Conservation (phyloP, 2,113 vertebrate species). For the Ovis aries region DNA sequence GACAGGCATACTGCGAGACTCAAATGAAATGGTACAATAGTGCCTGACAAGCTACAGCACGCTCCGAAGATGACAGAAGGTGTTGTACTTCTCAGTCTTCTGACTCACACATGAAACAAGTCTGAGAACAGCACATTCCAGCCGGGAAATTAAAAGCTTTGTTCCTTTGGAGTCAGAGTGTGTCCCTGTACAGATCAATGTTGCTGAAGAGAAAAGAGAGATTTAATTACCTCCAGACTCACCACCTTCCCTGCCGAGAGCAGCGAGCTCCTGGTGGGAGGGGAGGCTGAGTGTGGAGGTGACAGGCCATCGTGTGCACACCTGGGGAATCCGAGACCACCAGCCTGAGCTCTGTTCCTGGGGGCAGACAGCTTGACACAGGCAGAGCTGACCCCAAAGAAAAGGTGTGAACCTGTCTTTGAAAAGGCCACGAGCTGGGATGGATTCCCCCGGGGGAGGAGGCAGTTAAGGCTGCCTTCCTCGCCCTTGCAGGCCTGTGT, state of each 20-base stretch:
- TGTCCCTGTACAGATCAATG: slow-evolving; percentile 64
- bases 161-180: slow-evolving; percentile 67
- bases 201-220: slow-evolving; percentile 59
- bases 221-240: slow-evolving; percentile 74
- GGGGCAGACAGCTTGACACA: slow-evolving; percentile 37
- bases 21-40: neutral
- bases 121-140: slow-evolving; percentile 53
- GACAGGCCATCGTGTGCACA: neutral
- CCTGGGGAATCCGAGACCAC: slow-evolving; percentile 4
- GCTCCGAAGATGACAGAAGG: neutral
- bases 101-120: slow-evolving; percentile 41
- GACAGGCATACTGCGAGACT: neutral
- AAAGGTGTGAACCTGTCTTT: neutral
- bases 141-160: slow-evolving; percentile 69
- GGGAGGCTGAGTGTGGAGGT: neutral
- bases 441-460: neutral
- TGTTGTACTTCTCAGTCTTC: neutral
- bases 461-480: neutral
- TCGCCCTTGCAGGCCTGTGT: too few relatives aligned
- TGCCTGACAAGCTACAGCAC: neutral
- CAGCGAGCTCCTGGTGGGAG: neutral
- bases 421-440: neutral
- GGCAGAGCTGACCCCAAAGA: slow-evolving; percentile 3
- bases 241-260: slow-evolving; percentile 24
- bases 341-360: slow-evolving; percentile 23